Base-by-base conservation (phyloP, 2,113 vertebrate species). In the Serilophus lunatus region DNA sequence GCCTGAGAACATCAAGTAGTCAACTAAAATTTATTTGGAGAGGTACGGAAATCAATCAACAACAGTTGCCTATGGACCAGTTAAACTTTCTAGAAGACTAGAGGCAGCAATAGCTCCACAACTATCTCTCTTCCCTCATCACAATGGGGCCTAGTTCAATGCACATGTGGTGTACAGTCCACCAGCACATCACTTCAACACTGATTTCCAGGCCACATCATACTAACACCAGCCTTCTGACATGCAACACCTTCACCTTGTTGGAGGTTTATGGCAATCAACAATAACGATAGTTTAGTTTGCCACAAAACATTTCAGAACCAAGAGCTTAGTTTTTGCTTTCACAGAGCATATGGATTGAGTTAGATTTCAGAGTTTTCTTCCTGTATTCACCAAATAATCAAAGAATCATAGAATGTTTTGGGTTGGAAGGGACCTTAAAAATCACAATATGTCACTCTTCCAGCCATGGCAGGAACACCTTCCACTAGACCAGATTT, bases 81-180 rank as follows among this genome's bases (percentile, higher is more conserved):
- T 20, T 20, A 65, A 4, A 18, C 18, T 44, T 91, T 15, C 18
- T 31, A 54, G 47, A 66, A 50, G 18, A 69, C 13, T 17, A 16
- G 6, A 81, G 15, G 40, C 22, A 86, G 50, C 36, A 88, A 26
- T 5, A 5, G 18, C 13, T 83, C 35, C 45, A 45, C 13, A 50
- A 25, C 18, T 36, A 26, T 14, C 5, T 66, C 9, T 12, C 8
- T 61, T 18, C 14, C 5, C 42, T 11, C 2, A 2, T 5, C 9
- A 0, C 23, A 68, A 1, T 7, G 10, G 16, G 5, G 9, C 12
- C 23, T 28, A 18, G 5, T 1, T 2, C 7, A 5, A 4, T 26
- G 3, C 13, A 60, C 18, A 8, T 4, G 13, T 19, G 44, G 60
- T 13, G 11, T n/a, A 47, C 35, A 6, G 3, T 33, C 20, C 42